These are phyloP conservation scores for Polypedilum pembai DNA, from an alignment of 1,140 invertebrate species.

Conservation along the genomic window DNA sequence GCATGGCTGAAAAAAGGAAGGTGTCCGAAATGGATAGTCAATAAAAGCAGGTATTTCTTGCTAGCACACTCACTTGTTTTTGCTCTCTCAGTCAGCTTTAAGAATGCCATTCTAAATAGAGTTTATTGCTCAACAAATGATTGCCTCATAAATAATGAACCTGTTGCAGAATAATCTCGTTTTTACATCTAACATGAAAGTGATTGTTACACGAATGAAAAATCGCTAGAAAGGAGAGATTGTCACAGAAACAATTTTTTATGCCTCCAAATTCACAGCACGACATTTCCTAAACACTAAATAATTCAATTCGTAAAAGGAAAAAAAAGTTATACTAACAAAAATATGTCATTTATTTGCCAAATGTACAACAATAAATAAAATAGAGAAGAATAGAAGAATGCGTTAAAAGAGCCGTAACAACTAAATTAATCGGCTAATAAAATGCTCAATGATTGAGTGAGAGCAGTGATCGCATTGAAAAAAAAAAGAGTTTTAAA, in stretches of 20 bases:
- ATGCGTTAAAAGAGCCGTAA: background rate
- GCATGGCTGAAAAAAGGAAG: background rate
- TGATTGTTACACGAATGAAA: too few species aligned
- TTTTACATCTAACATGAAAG: background rate
- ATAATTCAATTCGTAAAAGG: too few species aligned
- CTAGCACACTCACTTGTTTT: background rate
- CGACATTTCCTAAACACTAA: background rate
- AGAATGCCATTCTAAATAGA: background rate
- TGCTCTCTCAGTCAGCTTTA: background rate
- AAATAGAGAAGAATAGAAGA: background rate
- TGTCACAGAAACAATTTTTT: too few species aligned
- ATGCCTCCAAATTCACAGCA: background rate
- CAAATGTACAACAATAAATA: background rate
- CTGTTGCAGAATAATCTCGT: slow-evolving; percentile 8
- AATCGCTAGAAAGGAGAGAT: too few species aligned
- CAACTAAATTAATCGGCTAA: slow-evolving; percentile 3
- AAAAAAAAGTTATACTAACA: too few species aligned
- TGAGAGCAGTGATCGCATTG: background rate
- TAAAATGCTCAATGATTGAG: background rate
- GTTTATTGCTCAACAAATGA: background rate
- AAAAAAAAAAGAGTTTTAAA: background rate
- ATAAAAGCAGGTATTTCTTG: slow-evolving; percentile 18
- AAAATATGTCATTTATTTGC: background rate
- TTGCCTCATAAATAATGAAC: slow-evolving; percentile 13
- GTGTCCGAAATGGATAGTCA: slow-evolving; percentile 1